Conservation (phyloP, 2,113 vertebrate species). For the Columba janthina region DNA sequence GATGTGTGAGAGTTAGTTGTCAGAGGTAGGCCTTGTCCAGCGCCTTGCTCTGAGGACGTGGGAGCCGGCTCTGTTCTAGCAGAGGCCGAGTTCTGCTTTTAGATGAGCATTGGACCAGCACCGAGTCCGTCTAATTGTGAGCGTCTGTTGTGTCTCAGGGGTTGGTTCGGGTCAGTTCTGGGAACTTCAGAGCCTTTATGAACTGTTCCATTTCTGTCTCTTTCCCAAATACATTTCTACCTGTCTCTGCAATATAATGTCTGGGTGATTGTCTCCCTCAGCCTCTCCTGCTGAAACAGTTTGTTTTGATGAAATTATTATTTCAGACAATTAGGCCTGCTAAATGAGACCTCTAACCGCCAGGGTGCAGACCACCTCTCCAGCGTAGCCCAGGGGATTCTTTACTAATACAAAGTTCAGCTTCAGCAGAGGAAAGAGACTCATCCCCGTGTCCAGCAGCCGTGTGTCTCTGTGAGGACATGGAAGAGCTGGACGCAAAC, state of each 20-base stretch:
- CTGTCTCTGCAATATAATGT: background rate
- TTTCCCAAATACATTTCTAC: background rate
- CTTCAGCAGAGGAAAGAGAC: background rate
- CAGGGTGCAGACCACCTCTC: constrained; percentile 1
- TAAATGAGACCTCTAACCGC: background rate
- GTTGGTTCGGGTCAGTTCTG: fast-evolving
- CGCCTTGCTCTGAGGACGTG: fast-evolving
- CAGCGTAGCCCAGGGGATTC: background rate
- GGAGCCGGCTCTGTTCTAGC: fast-evolving
- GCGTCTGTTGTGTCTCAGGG: background rate
- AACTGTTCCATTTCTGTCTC: background rate
- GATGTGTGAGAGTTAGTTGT: background rate
- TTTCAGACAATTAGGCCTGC: background rate
- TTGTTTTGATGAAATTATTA: background rate
- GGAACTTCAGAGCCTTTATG: background rate
- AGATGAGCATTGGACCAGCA: background rate
- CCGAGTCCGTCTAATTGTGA: background rate
- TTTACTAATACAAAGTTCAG: background rate
- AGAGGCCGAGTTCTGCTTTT: background rate
- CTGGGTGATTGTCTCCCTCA: background rate
- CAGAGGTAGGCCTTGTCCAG: background rate
- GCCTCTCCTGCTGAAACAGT: background rate
- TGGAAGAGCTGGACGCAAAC: constrained; percentile 16
- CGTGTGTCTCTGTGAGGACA: constrained; percentile 3
- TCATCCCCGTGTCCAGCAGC: background rate